Evolutionary conservation across 2,797 vertebrate species (phyloP), one percentile per base, ranked within the genome.

Genomic region (Mareca penelope): DNA sequence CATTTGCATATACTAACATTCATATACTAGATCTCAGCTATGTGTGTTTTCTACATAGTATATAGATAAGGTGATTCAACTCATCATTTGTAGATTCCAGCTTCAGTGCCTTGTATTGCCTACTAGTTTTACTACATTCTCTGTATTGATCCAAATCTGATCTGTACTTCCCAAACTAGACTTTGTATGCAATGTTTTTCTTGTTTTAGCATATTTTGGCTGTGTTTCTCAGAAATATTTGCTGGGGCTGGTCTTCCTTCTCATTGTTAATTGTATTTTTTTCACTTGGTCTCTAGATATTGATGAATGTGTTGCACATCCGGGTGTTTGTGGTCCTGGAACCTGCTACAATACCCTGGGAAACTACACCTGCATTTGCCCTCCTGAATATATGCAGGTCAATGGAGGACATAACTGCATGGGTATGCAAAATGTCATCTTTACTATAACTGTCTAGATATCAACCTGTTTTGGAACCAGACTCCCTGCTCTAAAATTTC

Each of bases 321-420:
- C 98, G 79, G 98, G 97, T 63, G 98, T 98, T 13, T 99, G 98
- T 91, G 98, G 98, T 48, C 98, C 98, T 57, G 98, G 98, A 10
- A 98, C 98, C 59, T 99, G 98, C 94, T 98, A 98, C 90, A 98
- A 98, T 95, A 98, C 98, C 6, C 92, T 99, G 92, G 98, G 98
- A 31, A 98, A 98, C 89, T 98, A 98, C 79, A 98, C 98, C 18
- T 98, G 98, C 93, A 97, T 98, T 88, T 98, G 98, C 72, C 98
- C 98, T 23, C 97, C 97, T 56, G 98, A 98, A 46, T 98, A 98
- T 73, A 98, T 98, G 98, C 98, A 98, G 68, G 97, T 98, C 89
- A 98, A 98, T 0, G 96, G 98, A 77, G 98, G 98, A 83, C 98
- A 98, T 95, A 98, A 97, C 88, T 98, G 98, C 93, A 98, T 98